Conservation (phyloP, 2,113 vertebrate species). For the Strigops habroptila region DNA sequence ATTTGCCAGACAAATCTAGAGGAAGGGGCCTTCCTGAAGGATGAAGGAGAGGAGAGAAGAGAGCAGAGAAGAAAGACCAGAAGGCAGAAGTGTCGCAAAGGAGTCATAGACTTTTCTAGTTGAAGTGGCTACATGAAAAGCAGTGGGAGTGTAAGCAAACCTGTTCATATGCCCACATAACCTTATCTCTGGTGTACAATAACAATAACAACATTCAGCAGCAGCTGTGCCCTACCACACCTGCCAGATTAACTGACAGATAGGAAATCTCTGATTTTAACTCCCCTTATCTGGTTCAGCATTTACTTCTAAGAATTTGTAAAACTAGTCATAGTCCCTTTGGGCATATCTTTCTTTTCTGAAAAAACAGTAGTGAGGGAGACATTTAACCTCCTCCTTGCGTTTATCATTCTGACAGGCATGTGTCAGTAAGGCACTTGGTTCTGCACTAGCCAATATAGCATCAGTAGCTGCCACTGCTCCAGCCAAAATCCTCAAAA, state of each 20-base stretch:
- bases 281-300: background rate
- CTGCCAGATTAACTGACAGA: background rate
- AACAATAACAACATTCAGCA: fast-evolving
- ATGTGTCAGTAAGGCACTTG: background rate
- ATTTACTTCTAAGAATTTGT: background rate
- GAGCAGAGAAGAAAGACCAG: background rate
- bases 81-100: background rate
- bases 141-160: background rate
- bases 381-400: constrained; percentile 14
- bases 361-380: background rate
- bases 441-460: background rate
- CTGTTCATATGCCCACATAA: background rate
- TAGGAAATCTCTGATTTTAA: background rate
- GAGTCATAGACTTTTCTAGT: background rate
- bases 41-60: background rate
- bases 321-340: background rate
- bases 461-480: background rate
- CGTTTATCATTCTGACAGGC: constrained; percentile 10
- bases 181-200: background rate
- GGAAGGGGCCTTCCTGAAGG: background rate
- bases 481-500: background rate
- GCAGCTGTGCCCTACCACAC: background rate
- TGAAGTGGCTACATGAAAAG: background rate
- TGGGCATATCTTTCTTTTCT: background rate
- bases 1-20: background rate